phyloP scores from a whole-genome alignment of 2,113 vertebrate genomes.

The Melanerpes aurifrons region DNA sequence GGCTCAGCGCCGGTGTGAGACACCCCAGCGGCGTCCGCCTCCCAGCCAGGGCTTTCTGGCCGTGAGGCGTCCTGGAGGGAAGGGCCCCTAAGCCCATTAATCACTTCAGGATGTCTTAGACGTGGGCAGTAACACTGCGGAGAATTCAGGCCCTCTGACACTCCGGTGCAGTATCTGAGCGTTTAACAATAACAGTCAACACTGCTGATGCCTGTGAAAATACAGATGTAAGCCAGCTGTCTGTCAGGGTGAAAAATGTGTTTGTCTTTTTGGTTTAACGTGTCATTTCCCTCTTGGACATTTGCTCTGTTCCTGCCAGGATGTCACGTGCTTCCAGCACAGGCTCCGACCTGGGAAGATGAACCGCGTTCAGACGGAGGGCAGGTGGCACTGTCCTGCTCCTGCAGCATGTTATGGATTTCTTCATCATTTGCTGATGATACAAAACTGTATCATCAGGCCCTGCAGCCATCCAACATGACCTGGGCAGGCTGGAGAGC shows the following conservation, averaged over 20 bases:
- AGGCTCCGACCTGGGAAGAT: neutral
- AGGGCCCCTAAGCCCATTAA: conserved; percentile 37
- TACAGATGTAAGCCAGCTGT: conserved; percentile 73
- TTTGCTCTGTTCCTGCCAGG: conserved; percentile 47
- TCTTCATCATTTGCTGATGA: too few relatives aligned
- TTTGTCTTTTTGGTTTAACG: conserved; percentile 65
- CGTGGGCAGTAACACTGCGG: conserved; percentile 8
- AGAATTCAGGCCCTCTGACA: conserved; percentile 56
- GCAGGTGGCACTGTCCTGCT: neutral
- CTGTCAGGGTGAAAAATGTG: conserved; percentile 73
- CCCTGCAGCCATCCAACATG: too few relatives aligned
- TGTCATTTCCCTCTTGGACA: conserved; percentile 69
- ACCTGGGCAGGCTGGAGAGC: too few relatives aligned
- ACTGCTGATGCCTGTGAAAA: conserved; percentile 68
- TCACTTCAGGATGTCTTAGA: conserved; percentile 57
- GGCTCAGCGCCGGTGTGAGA: neutral
- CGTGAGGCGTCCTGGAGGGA: neutral
- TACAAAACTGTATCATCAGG: too few relatives aligned
- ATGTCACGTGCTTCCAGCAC: conserved; percentile 29
- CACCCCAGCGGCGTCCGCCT: neutral
- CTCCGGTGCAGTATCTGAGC: conserved; percentile 16
- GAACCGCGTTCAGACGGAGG: neutral
- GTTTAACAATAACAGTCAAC: conserved; percentile 62
- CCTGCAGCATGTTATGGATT: neutral
- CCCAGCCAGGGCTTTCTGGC: neutral